Evolutionary conservation across 2,888 invertebrate genomes (phyloP).

Genomic region (Dasypogon diadema): DNA sequence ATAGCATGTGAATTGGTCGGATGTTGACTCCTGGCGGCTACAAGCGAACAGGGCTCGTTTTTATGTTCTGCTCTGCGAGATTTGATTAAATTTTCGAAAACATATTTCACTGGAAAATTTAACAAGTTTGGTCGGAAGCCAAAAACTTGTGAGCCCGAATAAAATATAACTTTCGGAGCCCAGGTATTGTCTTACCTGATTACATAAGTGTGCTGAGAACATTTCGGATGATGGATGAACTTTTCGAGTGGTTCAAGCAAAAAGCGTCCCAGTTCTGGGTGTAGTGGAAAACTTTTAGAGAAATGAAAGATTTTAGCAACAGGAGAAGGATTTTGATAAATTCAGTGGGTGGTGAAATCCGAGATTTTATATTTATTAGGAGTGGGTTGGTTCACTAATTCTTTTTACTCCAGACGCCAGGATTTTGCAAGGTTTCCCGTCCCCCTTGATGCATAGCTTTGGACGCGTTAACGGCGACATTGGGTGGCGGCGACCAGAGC

Average conservation of each 20-base stretch:
- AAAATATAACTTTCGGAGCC: conserved; percentile 6
- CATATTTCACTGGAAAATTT: conserved; percentile 35
- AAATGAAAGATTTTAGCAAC: conserved; percentile 17
- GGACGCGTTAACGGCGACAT: too few species aligned
- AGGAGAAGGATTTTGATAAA: too few species aligned
- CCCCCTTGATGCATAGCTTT: too few species aligned
- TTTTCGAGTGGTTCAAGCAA: conserved; percentile 11
- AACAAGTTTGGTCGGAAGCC: conserved; percentile 43
- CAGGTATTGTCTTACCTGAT: conserved; percentile 46
- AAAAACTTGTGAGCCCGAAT: conserved; percentile 7
- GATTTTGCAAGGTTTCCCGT: too few species aligned
- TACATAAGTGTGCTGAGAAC: conserved; percentile 17
- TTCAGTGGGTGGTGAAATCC: too few species aligned
- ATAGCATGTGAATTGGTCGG: conserved; percentile 29
- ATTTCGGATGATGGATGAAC: conserved; percentile 23
- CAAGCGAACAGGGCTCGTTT: background rate
- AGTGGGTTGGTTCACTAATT: too few species aligned
- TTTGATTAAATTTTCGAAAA: conserved; percentile 42
- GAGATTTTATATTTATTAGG: too few species aligned
- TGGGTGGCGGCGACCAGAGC: too few species aligned
- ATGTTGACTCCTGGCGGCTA: background rate
- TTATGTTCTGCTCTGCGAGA: conserved; percentile 23
- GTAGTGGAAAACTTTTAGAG: conserved; percentile 8
- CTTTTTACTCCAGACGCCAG: too few species aligned
- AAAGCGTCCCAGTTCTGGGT: background rate